These are phyloP conservation scores for Lophius americanus DNA, from an alignment of 2,797 vertebrate genomes.

Conservation along the genomic window DNA sequence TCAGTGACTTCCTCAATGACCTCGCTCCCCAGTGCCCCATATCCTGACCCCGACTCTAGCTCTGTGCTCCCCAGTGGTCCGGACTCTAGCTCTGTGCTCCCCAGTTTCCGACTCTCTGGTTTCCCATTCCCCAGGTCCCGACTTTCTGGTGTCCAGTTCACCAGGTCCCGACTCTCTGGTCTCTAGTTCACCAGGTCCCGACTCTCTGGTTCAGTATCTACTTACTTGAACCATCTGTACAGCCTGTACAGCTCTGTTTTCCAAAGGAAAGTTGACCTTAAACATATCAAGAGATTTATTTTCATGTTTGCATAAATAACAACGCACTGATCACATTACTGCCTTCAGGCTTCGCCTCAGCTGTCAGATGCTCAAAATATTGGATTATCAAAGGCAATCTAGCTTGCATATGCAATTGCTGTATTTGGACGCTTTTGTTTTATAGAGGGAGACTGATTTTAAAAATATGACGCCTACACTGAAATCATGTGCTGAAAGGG, in stretches of 20 bases:
- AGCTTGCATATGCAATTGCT: slow-evolving; percentile 26
- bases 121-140: too few species aligned
- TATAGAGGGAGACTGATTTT: slow-evolving; percentile 19
- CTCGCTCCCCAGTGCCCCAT: too few species aligned
- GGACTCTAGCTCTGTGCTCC: too few species aligned
- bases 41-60: too few species aligned
- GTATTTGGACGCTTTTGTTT: slow-evolving; percentile 46
- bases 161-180: too few species aligned
- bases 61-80: too few species aligned
- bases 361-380: slow-evolving; percentile 29
- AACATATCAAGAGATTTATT: slow-evolving; percentile 25
- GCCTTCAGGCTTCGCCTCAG: slow-evolving; percentile 26
- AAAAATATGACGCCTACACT: slow-evolving; percentile 15
- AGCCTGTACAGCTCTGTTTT: neutral
- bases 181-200: too few species aligned
- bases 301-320: slow-evolving; percentile 31
- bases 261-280: slow-evolving; percentile 1
- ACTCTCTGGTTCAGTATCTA: too few species aligned
- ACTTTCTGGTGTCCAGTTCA: too few species aligned
- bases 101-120: too few species aligned
- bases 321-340: slow-evolving; percentile 35
- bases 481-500: slow-evolving; percentile 26
- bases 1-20: too few species aligned
- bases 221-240: too few species aligned
- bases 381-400: slow-evolving; percentile 54